Evolutionary conservation across 2,113 vertebrate genomes (phyloP), one percentile per base, ranked within the genome.

Genomic region (Amazona guildingii): DNA sequence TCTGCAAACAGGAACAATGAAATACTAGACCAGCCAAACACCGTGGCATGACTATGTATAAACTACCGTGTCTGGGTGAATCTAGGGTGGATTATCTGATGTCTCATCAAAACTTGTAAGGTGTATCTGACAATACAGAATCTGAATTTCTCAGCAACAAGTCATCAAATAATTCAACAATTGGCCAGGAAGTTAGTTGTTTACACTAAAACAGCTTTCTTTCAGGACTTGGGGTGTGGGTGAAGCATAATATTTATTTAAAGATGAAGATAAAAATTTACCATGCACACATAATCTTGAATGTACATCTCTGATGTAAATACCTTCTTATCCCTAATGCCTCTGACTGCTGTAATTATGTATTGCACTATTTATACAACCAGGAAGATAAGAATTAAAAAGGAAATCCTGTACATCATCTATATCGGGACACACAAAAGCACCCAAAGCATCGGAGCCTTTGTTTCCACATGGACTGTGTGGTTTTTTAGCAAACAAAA

Each of bases 221-320:
- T 95, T 94, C 92, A 95, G 82, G 83, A 62, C 77, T 92, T 52
- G 57, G 83, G 95, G 96, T 94, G 94, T 94, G 95, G 86, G 75
- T 78, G 61, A 94, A 93, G 57, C 92, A 93, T 81, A 94, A 94
- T 95, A 97, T 96, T 97, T 96, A 92, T 90, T 93, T 96, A 92
- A 92, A 82, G 83, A 82, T 44, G 66, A 48, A 92, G 95, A 93
- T 95, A 92, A 96, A 95, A 92, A 61, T 79, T 86, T 73, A 49
- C 73, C 63, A 41, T 93, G 76, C 72, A 80, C n/a, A 48, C 54
- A 78, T 92, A 92, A 95, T 92, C 94, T 88, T 7, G 1, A 86
- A 41, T 90, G 84, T 95, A 87, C 92, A 91, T 95, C 91, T 94
- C 84, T 83, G 89, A 63, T 92, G 87, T 91, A 95, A 95, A 95